Conservation (phyloP, 2,888 invertebrate genomes). For the Cryptocheilus praepositus region DNA sequence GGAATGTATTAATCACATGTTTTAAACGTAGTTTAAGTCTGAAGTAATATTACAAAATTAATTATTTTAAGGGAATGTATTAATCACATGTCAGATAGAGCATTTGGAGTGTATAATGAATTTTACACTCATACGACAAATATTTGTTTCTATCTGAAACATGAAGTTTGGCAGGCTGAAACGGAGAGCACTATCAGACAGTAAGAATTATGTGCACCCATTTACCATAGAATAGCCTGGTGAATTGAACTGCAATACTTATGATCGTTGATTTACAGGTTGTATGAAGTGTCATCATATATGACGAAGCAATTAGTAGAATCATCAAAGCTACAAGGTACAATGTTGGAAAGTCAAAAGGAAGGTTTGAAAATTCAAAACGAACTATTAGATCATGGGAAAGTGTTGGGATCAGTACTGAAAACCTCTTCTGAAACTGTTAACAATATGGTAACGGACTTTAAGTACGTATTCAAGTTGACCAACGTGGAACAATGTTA, state of each 20-base stretch:
- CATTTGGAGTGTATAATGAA: slow-evolving; percentile 79
- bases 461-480: slow-evolving; percentile 66
- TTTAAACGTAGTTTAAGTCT: slow-evolving; percentile 9
- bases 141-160: slow-evolving; percentile 81
- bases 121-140: slow-evolving; percentile 82
- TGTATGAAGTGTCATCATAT: slow-evolving; percentile 66
- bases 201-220: slow-evolving; percentile 41
- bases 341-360: slow-evolving; percentile 74
- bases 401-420: slow-evolving; percentile 74
- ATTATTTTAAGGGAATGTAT: slow-evolving; percentile 74
- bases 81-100: slow-evolving; percentile 77
- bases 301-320: slow-evolving; percentile 76
- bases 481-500: neutral
- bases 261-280: slow-evolving; percentile 43
- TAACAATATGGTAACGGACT: slow-evolving; percentile 74
- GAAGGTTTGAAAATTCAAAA: slow-evolving; percentile 76
- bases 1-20: too few species aligned
- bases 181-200: slow-evolving; percentile 77
- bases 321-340: slow-evolving; percentile 74
- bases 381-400: slow-evolving; percentile 77
- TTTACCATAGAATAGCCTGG: neutral
- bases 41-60: neutral
- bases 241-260: neutral
- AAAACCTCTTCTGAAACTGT: slow-evolving; percentile 75
- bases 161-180: slow-evolving; percentile 80